Evolutionary conservation across 1,140 invertebrate species (phyloP).

Genomic region (Augochlora pura): DNA sequence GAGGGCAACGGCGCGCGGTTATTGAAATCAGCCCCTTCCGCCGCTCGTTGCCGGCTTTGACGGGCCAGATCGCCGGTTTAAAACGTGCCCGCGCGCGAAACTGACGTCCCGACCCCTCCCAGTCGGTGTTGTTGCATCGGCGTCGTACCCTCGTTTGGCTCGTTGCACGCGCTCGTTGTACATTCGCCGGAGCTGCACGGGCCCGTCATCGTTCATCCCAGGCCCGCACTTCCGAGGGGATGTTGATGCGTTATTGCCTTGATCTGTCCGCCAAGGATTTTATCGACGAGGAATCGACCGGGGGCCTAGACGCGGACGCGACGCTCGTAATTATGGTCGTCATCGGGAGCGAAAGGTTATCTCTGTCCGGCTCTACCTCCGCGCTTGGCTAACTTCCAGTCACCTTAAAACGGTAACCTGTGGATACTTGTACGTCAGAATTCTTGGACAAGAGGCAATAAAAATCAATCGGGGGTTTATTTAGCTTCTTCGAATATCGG

Average conservation of each 20-base stretch:
- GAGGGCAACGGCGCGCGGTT: constrained; percentile 53
- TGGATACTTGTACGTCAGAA: no score
- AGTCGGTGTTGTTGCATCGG: constrained; percentile 61
- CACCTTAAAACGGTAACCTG: no score
- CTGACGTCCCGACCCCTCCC: constrained; percentile 73
- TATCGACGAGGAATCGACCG: neutral
- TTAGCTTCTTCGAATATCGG: no score
- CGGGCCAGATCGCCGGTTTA: constrained; percentile 59
- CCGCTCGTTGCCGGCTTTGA: constrained; percentile 74
- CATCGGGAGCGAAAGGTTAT: neutral
- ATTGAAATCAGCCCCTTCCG: constrained; percentile 74
- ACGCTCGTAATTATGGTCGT: neutral
- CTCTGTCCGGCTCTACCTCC: neutral
- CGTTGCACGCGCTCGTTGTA: constrained; percentile 10
- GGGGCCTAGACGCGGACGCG: neutral
- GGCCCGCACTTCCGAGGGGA: neutral
- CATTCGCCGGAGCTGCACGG: neutral
- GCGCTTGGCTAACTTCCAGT: neutral
- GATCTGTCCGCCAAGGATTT: neutral
- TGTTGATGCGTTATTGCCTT: neutral
- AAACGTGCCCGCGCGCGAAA: constrained; percentile 66
- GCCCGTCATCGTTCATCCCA: neutral
- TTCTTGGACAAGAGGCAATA: no score
- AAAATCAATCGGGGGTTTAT: no score
- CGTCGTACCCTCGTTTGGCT: constrained; percentile 6